Evolutionary conservation across 2,113 vertebrate genomes (phyloP).

Genomic region (Pomatostomus ruficeps): DNA sequence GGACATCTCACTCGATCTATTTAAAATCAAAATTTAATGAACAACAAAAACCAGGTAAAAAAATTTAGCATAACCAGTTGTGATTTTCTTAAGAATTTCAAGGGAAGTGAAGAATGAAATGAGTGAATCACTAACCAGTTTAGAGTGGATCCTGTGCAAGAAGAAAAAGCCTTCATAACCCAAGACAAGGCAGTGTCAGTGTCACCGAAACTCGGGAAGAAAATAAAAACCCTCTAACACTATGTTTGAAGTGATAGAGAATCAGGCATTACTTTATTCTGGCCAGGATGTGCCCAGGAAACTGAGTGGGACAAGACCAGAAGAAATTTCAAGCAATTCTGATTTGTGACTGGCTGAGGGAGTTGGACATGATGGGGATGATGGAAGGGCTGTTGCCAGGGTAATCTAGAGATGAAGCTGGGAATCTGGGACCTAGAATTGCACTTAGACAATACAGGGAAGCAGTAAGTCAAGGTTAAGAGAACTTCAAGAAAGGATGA

Average conservation of each 20-base stretch:
- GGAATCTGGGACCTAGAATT: not conserved
- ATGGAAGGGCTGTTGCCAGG: slow-evolving; percentile 12
- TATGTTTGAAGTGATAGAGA: too few relatives aligned
- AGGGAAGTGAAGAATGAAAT: not conserved
- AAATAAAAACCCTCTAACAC: too few relatives aligned
- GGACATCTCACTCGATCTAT: not conserved
- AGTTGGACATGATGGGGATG: not conserved
- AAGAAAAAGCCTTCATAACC: not conserved
- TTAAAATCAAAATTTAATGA: not conserved
- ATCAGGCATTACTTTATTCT: too few relatives aligned
- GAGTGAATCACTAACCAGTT: not conserved
- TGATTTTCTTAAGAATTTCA: not conserved
- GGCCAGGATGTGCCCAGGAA: too few relatives aligned
- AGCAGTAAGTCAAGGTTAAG: slow-evolving; percentile 20
- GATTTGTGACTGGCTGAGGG: not conserved
- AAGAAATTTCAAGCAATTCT: not conserved
- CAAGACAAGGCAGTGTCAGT: not conserved
- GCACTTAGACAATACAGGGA: not conserved
- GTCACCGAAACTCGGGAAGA: too few relatives aligned
- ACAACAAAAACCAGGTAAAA: not conserved
- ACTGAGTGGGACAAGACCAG: not conserved
- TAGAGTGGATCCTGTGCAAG: not conserved
- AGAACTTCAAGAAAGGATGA: not conserved
- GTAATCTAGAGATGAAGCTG: not conserved
- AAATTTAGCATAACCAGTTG: not conserved